Conservation (phyloP, 2,113 vertebrate species). For the Monopterus albus region DNA sequence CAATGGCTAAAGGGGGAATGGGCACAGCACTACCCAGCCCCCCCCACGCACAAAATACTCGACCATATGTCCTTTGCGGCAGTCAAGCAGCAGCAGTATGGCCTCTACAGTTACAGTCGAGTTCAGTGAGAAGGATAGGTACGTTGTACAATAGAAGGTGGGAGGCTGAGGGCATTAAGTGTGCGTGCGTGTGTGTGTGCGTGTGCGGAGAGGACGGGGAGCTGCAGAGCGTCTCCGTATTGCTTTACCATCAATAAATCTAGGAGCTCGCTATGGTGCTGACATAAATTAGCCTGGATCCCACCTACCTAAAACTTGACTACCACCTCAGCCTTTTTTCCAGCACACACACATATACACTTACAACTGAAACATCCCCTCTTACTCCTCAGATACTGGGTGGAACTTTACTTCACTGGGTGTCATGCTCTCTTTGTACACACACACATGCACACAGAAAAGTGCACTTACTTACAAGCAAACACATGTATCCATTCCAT, state of each 20-base stretch:
- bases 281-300: slow-evolving; percentile 70
- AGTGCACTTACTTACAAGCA: not conserved
- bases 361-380: not conserved
- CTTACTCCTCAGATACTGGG: not conserved
- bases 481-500: not conserved
- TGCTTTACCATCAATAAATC: slow-evolving; percentile 72
- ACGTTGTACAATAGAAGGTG: slow-evolving; percentile 59
- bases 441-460: slow-evolving; percentile 1
- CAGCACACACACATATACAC: slow-evolving; percentile 3
- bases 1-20: slow-evolving; percentile 38
- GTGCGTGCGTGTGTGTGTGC: slow-evolving; percentile 18
- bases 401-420: too few species aligned
- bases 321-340: slow-evolving; percentile 27
- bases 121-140: slow-evolving; percentile 64
- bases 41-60: slow-evolving; percentile 28
- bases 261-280: slow-evolving; percentile 52
- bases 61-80: slow-evolving; percentile 68
- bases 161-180: slow-evolving; percentile 56
- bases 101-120: slow-evolving; percentile 68
- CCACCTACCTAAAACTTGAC: slow-evolving; percentile 21
- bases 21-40: not conserved
- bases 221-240: slow-evolving; percentile 50
- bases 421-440: not conserved
- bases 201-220: slow-evolving; percentile 3
- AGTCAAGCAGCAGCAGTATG: slow-evolving; percentile 60